Evolutionary conservation across 2,888 invertebrate species (phyloP), one percentile per base, ranked within the genome.

Genomic region (Pocota personata): DNA sequence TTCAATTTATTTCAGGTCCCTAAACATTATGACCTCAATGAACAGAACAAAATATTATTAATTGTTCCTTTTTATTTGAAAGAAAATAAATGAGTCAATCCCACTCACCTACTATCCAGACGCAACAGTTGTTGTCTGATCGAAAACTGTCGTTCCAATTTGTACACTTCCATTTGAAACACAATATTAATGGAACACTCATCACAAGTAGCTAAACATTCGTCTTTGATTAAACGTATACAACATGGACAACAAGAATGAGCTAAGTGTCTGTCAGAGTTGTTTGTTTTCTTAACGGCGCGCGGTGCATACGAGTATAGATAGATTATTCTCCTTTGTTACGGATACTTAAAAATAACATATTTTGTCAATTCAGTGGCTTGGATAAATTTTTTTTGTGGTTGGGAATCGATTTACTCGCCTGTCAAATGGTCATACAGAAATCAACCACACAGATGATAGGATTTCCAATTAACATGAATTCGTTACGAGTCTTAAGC

Each of bases 181-280:
- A 72, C 66, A 72, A 76, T 67, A 86, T 86, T 82, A 86, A 86
- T 86, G 86, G 76, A 77, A 86, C 86, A 86, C 86, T 86, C 86
- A 82, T 82, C 86, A 76, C 72, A 67, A 82, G 60, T 76, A 82
- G 77, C 71, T 52, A 77, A 80, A 60, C 79, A 86, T 76, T 76
- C 58, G 67, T 52, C 55, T 76, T 55, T 86, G 82, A 86, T 86
- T 86, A 77, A 86, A 72, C 48, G 82, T 12, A 16, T 77, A 82
- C 76, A 76, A 71, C 76, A 50, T 52, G 77, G 82, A 71, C 80
- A 82, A 82, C 82, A 76, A 19, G 60, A 76, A 30, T 32, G 35
- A 67, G 46, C 71, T 82, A 86, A 86, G 86, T 86, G 82, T 72
- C 86, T 86, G 86, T 86, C 86, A 86, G 50, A 76, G 48, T 55